These are phyloP conservation scores for Conomelus anceps DNA, from an alignment of 2,888 invertebrate genomes.

Conservation along the genomic window DNA sequence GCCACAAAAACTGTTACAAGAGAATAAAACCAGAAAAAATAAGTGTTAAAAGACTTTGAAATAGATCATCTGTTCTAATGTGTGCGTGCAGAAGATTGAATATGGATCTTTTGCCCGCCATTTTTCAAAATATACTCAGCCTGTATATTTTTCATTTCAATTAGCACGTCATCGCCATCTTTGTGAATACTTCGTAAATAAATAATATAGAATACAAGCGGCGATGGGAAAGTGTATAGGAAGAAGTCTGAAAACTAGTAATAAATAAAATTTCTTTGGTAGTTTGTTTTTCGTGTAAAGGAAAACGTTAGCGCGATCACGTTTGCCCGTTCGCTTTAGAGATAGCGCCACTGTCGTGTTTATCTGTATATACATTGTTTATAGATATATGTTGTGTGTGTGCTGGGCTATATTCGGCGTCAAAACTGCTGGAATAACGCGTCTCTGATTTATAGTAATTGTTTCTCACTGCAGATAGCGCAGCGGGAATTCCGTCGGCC, in stretches of 20 bases:
- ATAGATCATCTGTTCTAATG: not conserved
- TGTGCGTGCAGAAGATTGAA: not conserved
- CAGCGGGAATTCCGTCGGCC: not conserved
- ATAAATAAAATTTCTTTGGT: not conserved
- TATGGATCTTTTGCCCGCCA: not conserved
- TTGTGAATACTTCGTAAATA: not conserved
- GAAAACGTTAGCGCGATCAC: not conserved
- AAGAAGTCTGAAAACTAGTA: not conserved
- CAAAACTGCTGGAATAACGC: constrained; percentile 9
- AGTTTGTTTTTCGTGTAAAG: not conserved
- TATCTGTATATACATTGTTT: not conserved
- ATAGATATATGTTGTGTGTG: not conserved
- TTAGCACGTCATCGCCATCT: not conserved
- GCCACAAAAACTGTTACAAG: not conserved
- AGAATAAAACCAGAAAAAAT: not conserved
- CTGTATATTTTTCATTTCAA: not conserved
- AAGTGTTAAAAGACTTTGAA: not conserved
- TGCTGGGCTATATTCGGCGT: not conserved
- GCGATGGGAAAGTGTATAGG: not conserved
- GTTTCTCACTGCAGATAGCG: not conserved
- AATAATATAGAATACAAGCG: too few species aligned
- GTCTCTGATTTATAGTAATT: constrained; percentile 10
- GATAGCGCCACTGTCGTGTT: not conserved
- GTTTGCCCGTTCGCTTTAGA: not conserved
- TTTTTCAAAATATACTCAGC: not conserved